Evolutionary conservation across 2,797 vertebrate species (phyloP), one percentile per base, ranked within the genome.

Genomic region (Tapirus indicus): DNA sequence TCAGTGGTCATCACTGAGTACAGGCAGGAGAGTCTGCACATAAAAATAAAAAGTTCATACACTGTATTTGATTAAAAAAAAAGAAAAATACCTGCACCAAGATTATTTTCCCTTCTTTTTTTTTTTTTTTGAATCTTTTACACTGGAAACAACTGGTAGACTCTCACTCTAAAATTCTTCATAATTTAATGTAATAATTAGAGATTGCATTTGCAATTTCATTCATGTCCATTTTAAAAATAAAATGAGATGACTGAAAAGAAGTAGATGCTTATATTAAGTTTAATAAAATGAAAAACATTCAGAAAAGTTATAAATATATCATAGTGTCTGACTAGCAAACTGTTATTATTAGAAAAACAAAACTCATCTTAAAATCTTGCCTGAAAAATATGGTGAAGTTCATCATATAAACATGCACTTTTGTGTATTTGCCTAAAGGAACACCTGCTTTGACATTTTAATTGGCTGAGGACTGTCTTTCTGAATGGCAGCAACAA

Each of bases 361-460:
- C 17, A 95, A 68, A 94, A 25, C 21, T 47, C 74, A 92, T 80
- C 95, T 87, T 96, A 84, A 97, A 91, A 72, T 71, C 35, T 93
- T 90, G 23, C 85, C 94, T 60, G 87, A 87, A 95, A 56, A 96
- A 77, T 16, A 85, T 11, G 91, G 74, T 93, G 80, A 60, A 2
- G 47, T 8, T 85, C 83, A 35, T 94, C 95, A 97, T 72, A 72
- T 71, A 96, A 93, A 69, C 23, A 38, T 2, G 62, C 72, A 49
- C 64, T 97, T 94, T 71, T 95, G 93, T 95, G 69, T 90, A 75
- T 94, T 93, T 96, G n/a, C 75, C 94, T 92, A 97, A 20, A 95
- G 44, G 79, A 78, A 95, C 58, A 18, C 2, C 54, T 88, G 54
- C 27, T 95, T 91, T 87, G 88, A 75, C 47, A 78, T 95, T 92